Percentiles rank a stretch among this genome's conserved stretches.
Conservation (phyloP, 2,888 invertebrate species). For the Diabrotica balteata region DNA sequence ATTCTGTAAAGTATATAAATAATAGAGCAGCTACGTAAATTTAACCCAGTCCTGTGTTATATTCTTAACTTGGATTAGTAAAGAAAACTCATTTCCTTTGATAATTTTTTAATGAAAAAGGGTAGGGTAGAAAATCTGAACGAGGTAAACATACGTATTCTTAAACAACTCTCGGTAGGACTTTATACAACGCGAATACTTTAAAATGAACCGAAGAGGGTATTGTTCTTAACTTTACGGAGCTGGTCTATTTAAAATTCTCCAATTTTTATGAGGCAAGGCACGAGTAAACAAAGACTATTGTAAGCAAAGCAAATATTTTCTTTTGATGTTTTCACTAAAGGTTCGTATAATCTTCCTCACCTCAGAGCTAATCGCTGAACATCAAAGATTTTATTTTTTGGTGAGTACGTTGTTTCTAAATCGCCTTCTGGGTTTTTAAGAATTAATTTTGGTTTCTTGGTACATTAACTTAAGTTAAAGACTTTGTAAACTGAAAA, state of each 20-base stretch:
- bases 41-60: not conserved
- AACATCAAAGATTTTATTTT: slow-evolving; percentile 33
- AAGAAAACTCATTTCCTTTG: slow-evolving; percentile 25
- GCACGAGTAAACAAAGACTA: slow-evolving; percentile 28
- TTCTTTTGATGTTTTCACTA: slow-evolving; percentile 31
- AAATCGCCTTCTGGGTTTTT: slow-evolving; percentile 12
- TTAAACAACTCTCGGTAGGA: slow-evolving; percentile 12
- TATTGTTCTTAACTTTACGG: slow-evolving; percentile 16
- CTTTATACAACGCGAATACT: slow-evolving; percentile 2
- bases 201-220: slow-evolving; percentile 20
- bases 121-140: slow-evolving; percentile 16
- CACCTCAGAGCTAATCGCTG: slow-evolving; percentile 31
- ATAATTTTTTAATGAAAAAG: slow-evolving; percentile 28
- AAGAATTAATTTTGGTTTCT: not conserved
- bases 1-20: slow-evolving; percentile 1
- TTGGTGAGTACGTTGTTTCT: slow-evolving; percentile 24
- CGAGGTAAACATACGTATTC: slow-evolving; percentile 24
- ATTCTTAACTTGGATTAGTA: slow-evolving; percentile 2
- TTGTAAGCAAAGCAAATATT: slow-evolving; percentile 30
- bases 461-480: no score
- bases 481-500: no score
- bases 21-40: not conserved
- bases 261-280: slow-evolving; percentile 26
- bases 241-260: slow-evolving; percentile 27
- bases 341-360: slow-evolving; percentile 31